phyloP scores from a whole-genome alignment of 2,888 invertebrate species.

The Callinectes sapidus region DNA sequence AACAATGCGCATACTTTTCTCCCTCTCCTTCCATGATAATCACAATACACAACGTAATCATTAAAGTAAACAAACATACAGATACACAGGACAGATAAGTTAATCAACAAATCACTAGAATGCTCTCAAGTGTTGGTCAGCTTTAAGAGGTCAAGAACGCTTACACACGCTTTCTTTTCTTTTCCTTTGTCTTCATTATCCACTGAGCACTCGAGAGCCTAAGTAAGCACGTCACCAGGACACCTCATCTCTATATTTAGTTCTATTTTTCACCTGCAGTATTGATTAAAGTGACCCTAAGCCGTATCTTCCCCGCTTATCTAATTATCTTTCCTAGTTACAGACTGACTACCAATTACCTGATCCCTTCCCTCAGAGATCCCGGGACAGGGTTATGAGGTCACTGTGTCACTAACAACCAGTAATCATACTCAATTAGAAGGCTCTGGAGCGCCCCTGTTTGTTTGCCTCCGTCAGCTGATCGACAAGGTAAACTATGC shows the following conservation, averaged over 20 bases:
- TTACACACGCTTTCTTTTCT: neutral
- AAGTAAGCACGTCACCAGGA: neutral
- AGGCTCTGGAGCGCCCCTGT: neutral
- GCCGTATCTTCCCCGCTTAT: constrained; percentile 8
- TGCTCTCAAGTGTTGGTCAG: neutral
- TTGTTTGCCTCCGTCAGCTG: constrained; percentile 9
- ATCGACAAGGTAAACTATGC: constrained; percentile 11
- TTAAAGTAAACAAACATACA: too few species aligned
- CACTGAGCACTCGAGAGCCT: neutral
- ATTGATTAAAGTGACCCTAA: constrained; percentile 13
- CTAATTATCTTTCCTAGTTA: constrained; percentile 19
- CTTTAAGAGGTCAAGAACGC: neutral
- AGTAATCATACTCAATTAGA: constrained; percentile 28
- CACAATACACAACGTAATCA: too few species aligned
- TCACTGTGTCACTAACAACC: constrained; percentile 15
- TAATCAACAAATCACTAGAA: neutral
- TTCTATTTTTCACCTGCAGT: neutral
- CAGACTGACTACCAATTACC: neutral
- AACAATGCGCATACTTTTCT: too few species aligned
- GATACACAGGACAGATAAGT: neutral
- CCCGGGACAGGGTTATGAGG: constrained; percentile 3
- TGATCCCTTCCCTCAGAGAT: neutral
- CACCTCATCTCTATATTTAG: neutral
- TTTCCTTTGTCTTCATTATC: neutral
- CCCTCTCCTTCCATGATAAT: too few species aligned